Conservation (phyloP, 2,113 vertebrate species). For the Burhinus oedicnemus region DNA sequence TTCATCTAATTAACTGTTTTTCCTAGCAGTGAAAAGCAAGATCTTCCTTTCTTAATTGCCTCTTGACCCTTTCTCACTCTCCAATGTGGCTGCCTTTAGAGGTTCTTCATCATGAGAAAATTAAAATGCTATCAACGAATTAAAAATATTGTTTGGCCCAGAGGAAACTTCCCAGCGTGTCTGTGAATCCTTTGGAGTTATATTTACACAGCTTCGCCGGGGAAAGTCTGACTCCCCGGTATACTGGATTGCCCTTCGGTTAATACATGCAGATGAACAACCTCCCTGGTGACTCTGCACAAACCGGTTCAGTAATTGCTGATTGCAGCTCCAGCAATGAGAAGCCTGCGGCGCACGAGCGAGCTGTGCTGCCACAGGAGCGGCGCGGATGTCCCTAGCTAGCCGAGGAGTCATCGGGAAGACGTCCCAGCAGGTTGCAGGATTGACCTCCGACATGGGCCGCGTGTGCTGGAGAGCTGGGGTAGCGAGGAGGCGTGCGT, state of each 20-base stretch:
- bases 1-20: conserved; percentile 70
- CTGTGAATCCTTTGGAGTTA: background rate
- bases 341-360: accelerated
- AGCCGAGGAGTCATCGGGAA: accelerated
- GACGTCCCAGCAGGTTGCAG: too few relatives aligned
- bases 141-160: conserved; percentile 49
- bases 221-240: background rate
- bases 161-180: conserved; percentile 14
- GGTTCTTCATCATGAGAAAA: conserved; percentile 58
- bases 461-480: background rate
- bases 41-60: conserved; percentile 68
- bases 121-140: conserved; percentile 59
- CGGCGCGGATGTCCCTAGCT: background rate
- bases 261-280: background rate
- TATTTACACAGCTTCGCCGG: background rate
- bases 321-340: background rate
- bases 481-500: background rate
- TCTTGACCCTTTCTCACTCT: conserved; percentile 61
- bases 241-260: background rate
- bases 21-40: conserved; percentile 47
- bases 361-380: background rate
- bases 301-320: background rate
- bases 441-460: background rate
- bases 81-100: conserved; percentile 30
- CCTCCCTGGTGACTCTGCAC: background rate